These are phyloP conservation scores for Odontocerum albicorne DNA, from an alignment of 2,888 invertebrate species.

Conservation along the genomic window DNA sequence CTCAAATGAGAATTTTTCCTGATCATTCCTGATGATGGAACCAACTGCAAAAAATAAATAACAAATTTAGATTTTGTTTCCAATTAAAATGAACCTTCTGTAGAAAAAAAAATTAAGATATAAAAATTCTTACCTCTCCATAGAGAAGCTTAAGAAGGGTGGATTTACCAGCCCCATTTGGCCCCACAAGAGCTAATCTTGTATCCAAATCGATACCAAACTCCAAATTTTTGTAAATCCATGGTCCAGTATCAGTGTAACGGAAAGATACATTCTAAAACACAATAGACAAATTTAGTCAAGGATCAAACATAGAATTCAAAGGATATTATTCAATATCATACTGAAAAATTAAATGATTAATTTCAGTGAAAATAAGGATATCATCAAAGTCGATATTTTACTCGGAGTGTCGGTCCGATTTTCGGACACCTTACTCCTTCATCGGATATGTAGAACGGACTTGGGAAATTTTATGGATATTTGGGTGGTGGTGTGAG, in stretches of 20 bases:
- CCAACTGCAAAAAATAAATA: conserved; percentile 59
- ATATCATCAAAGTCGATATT: too few species aligned
- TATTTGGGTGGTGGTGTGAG: too few species aligned
- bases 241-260: conserved; percentile 83
- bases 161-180: conserved; percentile 99
- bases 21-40: conserved; percentile 95
- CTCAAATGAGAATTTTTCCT: conserved; percentile 97
- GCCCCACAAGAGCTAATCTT: conserved; percentile 91
- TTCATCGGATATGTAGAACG: too few species aligned
- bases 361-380: too few species aligned
- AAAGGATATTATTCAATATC: too few species aligned
- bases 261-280: conserved; percentile 88
- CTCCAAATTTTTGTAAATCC: conserved; percentile 96
- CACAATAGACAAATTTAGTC: neutral
- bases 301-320: too few species aligned
- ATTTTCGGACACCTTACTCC: too few species aligned
- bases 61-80: neutral
- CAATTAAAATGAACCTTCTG: neutral
- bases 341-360: too few species aligned
- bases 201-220: conserved; percentile 99
- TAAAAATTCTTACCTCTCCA: conserved; percentile 68
- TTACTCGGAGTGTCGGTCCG: too few species aligned
- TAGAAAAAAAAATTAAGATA: neutral
- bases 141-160: conserved; percentile 94
- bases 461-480: too few species aligned